Evolutionary conservation across 2,113 vertebrate genomes (phyloP).

Genomic region (Rattus rattus): DNA sequence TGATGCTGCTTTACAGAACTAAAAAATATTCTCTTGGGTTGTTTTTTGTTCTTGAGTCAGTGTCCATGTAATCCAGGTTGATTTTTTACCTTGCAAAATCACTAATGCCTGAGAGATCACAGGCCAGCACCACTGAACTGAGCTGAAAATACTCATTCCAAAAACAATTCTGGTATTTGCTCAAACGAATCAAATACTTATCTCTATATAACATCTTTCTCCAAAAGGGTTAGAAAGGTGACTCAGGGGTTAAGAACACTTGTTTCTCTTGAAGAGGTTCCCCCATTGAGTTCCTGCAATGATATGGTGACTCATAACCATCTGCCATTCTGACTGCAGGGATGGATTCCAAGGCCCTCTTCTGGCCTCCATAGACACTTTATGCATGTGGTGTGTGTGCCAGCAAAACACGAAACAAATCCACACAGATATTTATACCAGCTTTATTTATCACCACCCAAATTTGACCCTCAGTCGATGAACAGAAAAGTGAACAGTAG

Average conservation of each 20-base stretch:
- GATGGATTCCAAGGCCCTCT: background rate
- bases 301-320: background rate
- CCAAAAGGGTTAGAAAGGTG: background rate
- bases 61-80: background rate
- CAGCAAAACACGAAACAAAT: background rate
- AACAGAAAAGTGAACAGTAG: background rate
- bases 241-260: too few relatives aligned
- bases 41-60: background rate
- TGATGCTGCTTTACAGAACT: background rate
- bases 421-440: background rate
- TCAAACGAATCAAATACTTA: background rate
- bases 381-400: too few relatives aligned
- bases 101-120: background rate
- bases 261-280: background rate
- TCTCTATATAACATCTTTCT: background rate
- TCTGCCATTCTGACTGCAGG: background rate
- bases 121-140: background rate
- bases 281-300: background rate
- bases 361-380: background rate
- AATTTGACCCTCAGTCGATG: background rate
- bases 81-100: background rate
- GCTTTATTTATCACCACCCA: background rate
- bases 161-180: background rate
- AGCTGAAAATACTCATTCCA: background rate
- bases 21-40: background rate